phyloP scores from a whole-genome alignment of 2,113 vertebrate genomes.

The Salminus brasiliensis region DNA sequence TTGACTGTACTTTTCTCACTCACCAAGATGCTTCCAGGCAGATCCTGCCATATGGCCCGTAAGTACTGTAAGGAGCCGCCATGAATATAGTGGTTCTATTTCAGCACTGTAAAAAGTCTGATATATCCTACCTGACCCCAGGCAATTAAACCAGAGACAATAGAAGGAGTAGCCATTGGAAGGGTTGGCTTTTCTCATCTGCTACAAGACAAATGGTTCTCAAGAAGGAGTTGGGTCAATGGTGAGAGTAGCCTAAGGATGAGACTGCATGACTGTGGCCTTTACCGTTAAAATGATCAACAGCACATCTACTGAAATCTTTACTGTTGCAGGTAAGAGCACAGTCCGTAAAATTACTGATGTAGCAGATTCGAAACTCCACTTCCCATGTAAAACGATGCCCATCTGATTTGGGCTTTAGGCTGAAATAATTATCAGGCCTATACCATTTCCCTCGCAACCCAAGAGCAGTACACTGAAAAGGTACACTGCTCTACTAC shows the following conservation, averaged over 20 bases:
- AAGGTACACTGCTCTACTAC: too few relatives aligned
- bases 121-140: not conserved
- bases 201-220: not conserved
- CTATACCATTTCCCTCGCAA: not conserved
- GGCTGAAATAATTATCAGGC: not conserved
- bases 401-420: too few relatives aligned
- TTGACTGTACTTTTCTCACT: slow-evolving; percentile 3
- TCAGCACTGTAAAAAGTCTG: not conserved
- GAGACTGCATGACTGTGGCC: too few relatives aligned
- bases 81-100: too few relatives aligned
- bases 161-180: not conserved
- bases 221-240: not conserved
- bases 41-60: not conserved
- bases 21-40: not conserved
- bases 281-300: too few relatives aligned
- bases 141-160: not conserved
- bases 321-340: too few relatives aligned
- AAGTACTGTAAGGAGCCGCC: not conserved
- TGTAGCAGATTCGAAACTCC: too few relatives aligned
- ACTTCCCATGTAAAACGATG: too few relatives aligned
- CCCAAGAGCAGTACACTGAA: too few relatives aligned
- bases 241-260: too few relatives aligned
- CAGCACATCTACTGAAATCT: too few relatives aligned
- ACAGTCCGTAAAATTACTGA: too few relatives aligned
- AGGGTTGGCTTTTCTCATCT: not conserved